Evolutionary conservation across 23 tunicate species (phyloP), one percentile per base, ranked within the genome.

Genomic region (Phallusia fumigata): DNA sequence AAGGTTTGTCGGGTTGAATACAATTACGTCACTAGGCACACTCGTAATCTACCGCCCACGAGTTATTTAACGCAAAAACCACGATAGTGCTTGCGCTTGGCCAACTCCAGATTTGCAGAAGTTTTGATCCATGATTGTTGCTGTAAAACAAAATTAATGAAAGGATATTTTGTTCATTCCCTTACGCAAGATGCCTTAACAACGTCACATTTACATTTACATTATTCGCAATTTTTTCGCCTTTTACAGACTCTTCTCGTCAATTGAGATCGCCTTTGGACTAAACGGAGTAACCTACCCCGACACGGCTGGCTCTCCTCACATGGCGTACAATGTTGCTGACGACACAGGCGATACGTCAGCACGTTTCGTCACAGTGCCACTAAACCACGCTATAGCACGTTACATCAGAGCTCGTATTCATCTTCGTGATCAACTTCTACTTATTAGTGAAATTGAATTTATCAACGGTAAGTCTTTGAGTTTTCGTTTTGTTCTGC

Each of bases 371-470:
- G 76, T 85, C 32, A 65, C 50, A 65, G 73, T 90, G 32, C 95
- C 95, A 0, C 81, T 90, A 74, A 44, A 47, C 30, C 79, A 75
- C 76, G 76, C 82, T 21, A 82, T 92, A 16, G 88, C 91, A 18
- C 79, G 86, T 0, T 84, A 85, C 52, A 80, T 92, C 58, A 53
- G 89, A 32, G 65, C 86, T n/a, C 58, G 52, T 53, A 78, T 92
- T 35, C 81, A 65, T 31, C 64, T 92, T 33, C 86, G 85, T 15
- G 86, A 64, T 21, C 85, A 80, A 24, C 72, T 82, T 52, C 74
- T 92, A 74, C 83, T 92, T 36, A 76, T 92, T 31, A 92, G 97
- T 51, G 97, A 92, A 76, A 79, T 92, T 36, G 91, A 92, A 64
- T 92, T 92, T 35, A n/a, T 45, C 19, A 81, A 79, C 64, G 89